These are phyloP conservation scores for Chitala chitala DNA, from an alignment of 2,113 vertebrate genomes.

Conservation along the genomic window DNA sequence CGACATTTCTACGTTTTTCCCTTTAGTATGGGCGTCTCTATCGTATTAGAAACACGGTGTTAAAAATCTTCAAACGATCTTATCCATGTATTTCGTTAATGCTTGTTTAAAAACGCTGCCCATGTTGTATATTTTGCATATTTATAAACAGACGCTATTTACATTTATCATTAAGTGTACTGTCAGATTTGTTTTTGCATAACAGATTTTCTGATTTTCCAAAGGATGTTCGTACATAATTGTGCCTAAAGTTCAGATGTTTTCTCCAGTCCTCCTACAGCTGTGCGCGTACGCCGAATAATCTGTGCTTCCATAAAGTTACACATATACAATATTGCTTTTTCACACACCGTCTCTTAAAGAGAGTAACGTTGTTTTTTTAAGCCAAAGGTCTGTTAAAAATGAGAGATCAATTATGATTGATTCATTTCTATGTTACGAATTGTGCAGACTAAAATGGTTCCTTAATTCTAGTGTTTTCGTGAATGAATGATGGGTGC, in stretches of 20 bases:
- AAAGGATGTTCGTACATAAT: conserved; percentile 52
- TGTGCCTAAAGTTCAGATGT: conserved; percentile 83
- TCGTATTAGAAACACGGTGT: conserved; percentile 13
- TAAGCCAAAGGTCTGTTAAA: conserved; percentile 5
- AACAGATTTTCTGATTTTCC: conserved; percentile 61
- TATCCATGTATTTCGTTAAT: conserved; percentile 56
- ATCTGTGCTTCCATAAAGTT: background rate
- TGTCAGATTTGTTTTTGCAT: conserved; percentile 65
- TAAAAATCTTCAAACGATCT: conserved; percentile 38
- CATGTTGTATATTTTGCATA: conserved; percentile 36
- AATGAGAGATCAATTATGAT: background rate
- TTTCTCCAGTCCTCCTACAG: conserved; percentile 47
- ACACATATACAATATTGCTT: too few species aligned
- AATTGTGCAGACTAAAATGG: too few species aligned
- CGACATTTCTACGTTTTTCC: conserved; percentile 18
- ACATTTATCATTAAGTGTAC: conserved; percentile 71
- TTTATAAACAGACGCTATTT: conserved; percentile 58
- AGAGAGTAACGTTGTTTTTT: background rate
- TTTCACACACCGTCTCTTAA: background rate
- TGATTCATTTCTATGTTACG: background rate
- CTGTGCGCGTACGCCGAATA: conserved; percentile 20
- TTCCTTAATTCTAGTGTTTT: too few species aligned
- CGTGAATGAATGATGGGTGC: too few species aligned
- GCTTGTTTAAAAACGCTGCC: conserved; percentile 62
- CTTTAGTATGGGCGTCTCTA: conserved; percentile 47